Evolutionary conservation across 2,113 vertebrate genomes (phyloP).

Genomic region (Pycnonotus jocosus): DNA sequence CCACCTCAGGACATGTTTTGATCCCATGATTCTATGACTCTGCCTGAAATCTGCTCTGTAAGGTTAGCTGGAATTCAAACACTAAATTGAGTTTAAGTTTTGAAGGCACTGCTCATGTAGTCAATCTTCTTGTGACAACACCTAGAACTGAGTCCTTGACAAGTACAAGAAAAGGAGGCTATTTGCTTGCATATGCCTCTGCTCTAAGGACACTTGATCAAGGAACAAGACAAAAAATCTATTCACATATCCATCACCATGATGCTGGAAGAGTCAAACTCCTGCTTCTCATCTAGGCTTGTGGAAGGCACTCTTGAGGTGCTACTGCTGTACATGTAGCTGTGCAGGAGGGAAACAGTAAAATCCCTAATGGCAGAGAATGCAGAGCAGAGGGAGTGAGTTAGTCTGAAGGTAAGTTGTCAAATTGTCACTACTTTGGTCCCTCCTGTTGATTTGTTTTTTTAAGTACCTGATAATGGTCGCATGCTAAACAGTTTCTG

Average conservation of each 20-base stretch:
- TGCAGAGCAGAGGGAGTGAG: background rate
- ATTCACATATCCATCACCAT: background rate
- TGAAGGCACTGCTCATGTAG: background rate
- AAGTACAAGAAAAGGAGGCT: background rate
- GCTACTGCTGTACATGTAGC: background rate
- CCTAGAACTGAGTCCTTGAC: background rate
- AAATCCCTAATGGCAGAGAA: background rate
- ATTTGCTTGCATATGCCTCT: background rate
- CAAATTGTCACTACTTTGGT: background rate
- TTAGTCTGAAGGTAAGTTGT: background rate
- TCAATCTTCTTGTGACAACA: background rate
- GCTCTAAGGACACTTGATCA: background rate
- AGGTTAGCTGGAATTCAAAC: background rate
- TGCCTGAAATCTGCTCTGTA: background rate
- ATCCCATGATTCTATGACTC: background rate
- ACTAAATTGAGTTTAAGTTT: background rate
- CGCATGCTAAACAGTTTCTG: background rate
- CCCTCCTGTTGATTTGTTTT: background rate
- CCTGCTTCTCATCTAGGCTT: background rate
- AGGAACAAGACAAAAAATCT: background rate
- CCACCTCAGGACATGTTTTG: background rate
- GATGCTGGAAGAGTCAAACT: background rate
- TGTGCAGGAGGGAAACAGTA: background rate
- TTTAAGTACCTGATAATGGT: background rate
- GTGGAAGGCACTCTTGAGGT: background rate